Conservation (phyloP, 2,113 vertebrate species). For the Cyprinodon tularosa region DNA sequence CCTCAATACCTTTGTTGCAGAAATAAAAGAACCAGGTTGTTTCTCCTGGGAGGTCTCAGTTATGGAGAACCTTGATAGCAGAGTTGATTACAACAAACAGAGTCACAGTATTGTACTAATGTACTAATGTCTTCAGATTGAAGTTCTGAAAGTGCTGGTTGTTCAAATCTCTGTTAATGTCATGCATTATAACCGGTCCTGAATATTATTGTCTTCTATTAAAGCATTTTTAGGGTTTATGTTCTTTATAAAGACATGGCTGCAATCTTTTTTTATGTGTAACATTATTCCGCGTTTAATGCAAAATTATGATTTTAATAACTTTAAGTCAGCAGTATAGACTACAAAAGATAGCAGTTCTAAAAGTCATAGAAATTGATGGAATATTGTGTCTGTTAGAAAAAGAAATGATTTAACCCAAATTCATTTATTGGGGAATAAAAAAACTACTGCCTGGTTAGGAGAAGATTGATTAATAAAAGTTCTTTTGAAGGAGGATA, state of each 20-base stretch:
- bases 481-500: not conserved
- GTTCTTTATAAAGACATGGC: conserved; percentile 1
- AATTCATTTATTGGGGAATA: conserved; percentile 14
- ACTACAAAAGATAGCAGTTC: conserved; percentile 24
- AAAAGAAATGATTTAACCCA: conserved; percentile 8
- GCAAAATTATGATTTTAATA: conserved; percentile 34
- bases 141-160: conserved; percentile 29
- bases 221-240: not conserved
- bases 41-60: conserved; percentile 23
- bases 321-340: conserved; percentile 15
- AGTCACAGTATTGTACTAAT: conserved; percentile 24
- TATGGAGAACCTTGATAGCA: conserved; percentile 34
- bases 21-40: conserved; percentile 21
- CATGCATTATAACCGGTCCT: not conserved
- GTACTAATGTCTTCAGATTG: conserved; percentile 15
- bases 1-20: conserved; percentile 1
- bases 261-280: conserved; percentile 1
- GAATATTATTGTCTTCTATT: conserved; percentile 33
- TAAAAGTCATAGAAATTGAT: conserved; percentile 22
- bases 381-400: conserved; percentile 7
- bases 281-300: conserved; percentile 16
- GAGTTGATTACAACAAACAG: conserved; percentile 43
- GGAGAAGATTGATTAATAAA: not conserved
- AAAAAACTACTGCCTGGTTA: conserved; percentile 15
- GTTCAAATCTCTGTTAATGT: conserved; percentile 39